Conservation (phyloP, 2,113 vertebrate genomes). For the Zosterops lateralis region DNA sequence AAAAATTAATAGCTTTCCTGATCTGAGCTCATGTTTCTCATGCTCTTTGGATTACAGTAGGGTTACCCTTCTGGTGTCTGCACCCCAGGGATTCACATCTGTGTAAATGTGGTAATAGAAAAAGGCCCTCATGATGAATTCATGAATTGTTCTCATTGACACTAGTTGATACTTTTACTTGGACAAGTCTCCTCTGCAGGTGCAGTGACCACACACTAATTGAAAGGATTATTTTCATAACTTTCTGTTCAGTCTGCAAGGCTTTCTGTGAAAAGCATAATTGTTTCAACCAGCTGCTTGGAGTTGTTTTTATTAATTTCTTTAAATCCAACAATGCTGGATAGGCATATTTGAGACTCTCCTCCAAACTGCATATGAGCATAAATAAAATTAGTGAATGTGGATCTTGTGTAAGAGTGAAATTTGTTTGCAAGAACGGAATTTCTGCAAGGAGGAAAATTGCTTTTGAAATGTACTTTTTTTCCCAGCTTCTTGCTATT, state of each 20-base stretch:
- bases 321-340: constrained; percentile 72
- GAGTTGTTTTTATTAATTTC: constrained; percentile 77
- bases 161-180: constrained; percentile 73
- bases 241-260: constrained; percentile 78
- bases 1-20: constrained; percentile 73
- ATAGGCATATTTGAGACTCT: constrained; percentile 68
- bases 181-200: constrained; percentile 80
- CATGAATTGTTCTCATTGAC: constrained; percentile 78
- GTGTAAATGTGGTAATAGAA: constrained; percentile 74
- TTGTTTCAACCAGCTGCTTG: constrained; percentile 81
- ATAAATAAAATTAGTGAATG: constrained; percentile 31
- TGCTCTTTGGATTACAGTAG: constrained; percentile 73
- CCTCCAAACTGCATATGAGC: neutral
- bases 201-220: constrained; percentile 86
- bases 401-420: neutral
- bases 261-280: constrained; percentile 75
- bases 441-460: constrained; percentile 22
- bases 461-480: constrained; percentile 5
- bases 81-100: constrained; percentile 80
- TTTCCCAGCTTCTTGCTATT: constrained; percentile 34
- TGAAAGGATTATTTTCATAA: constrained; percentile 87
- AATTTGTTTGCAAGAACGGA: constrained; percentile 40
- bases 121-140: constrained; percentile 75
- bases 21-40: constrained; percentile 75
- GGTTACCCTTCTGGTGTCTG: constrained; percentile 73